phyloP scores from a whole-genome alignment of 2,797 vertebrate genomes.

The Pseudomugil gertrudae region DNA sequence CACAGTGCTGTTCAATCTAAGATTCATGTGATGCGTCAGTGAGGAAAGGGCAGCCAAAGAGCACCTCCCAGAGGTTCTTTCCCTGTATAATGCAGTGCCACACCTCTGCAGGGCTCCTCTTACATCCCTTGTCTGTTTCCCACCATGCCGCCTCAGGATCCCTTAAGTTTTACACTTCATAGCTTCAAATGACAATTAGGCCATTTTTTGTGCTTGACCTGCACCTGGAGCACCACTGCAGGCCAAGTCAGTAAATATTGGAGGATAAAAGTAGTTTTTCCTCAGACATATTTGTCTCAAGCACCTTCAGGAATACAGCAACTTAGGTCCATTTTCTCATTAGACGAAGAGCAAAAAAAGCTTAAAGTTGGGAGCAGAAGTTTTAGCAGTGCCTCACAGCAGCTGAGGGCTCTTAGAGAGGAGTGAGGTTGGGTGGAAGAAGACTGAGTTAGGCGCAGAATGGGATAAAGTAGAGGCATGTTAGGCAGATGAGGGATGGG shows the following conservation, averaged over 20 bases:
- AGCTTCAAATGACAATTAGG: constrained; percentile 57
- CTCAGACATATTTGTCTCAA: not conserved
- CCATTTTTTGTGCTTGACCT: constrained; percentile 30
- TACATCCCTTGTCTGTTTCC: constrained; percentile 46
- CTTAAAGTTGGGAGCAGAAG: constrained; percentile 44
- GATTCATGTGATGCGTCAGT: constrained; percentile 69
- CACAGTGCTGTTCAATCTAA: constrained; percentile 64
- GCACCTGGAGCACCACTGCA: constrained; percentile 21
- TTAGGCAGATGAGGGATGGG: constrained; percentile 72
- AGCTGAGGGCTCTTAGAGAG: constrained; percentile 36
- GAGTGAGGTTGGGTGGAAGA: constrained; percentile 57
- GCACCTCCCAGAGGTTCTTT: constrained; percentile 67
- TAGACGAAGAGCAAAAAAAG: not conserved
- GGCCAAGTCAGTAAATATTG: constrained; percentile 19
- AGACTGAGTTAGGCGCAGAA: constrained; percentile 63
- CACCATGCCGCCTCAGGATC: constrained; percentile 13
- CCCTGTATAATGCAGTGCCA: constrained; percentile 59
- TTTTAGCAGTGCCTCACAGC: constrained; percentile 13
- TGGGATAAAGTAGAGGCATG: constrained; percentile 44
- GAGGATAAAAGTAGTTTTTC: not conserved
- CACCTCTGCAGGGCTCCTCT: constrained; percentile 51
- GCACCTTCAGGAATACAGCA: not conserved
- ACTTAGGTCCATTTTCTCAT: not conserved
- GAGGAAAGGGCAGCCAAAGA: constrained; percentile 77
- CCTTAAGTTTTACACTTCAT: constrained; percentile 62